phyloP scores from a whole-genome alignment of 2,797 vertebrate species.

The Knipowitschia caucasica region DNA sequence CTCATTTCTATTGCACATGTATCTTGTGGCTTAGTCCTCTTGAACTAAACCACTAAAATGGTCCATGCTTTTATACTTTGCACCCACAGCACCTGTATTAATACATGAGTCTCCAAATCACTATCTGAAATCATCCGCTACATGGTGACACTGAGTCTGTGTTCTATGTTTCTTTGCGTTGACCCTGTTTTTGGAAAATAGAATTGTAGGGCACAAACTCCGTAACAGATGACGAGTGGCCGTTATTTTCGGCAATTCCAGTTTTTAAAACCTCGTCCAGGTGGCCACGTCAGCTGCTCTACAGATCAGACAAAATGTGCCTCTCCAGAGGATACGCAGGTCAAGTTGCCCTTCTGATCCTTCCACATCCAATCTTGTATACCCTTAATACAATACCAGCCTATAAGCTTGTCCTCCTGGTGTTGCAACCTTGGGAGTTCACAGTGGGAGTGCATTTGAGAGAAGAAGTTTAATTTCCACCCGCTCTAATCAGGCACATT shows the following conservation, averaged over 20 bases:
- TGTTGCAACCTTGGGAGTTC: slow-evolving; percentile 11
- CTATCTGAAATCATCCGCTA: background rate
- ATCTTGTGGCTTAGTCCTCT: no score
- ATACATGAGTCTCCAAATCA: no score
- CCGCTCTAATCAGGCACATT: slow-evolving; percentile 44
- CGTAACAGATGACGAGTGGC: slow-evolving; percentile 33
- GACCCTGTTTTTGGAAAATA: slow-evolving; percentile 37
- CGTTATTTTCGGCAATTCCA: slow-evolving; percentile 43
- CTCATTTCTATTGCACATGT: no score
- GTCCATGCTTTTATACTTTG: no score
- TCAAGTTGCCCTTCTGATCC: slow-evolving; percentile 48
- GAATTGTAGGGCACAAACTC: slow-evolving; percentile 38
- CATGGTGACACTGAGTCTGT: background rate
- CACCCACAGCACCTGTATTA: no score
- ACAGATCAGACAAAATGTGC: slow-evolving; percentile 56
- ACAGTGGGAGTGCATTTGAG: slow-evolving; percentile 15
- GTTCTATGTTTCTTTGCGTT: slow-evolving; percentile 16
- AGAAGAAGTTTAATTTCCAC: slow-evolving; percentile 51
- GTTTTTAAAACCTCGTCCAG: slow-evolving; percentile 55
- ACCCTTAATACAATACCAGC: background rate
- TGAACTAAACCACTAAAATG: no score
- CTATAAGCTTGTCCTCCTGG: background rate
- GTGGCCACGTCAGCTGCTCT: slow-evolving; percentile 61
- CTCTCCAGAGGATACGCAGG: slow-evolving; percentile 59
- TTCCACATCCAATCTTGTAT: slow-evolving; percentile 6